Base-by-base conservation (phyloP, 2,113 vertebrate species). In the Dicrurus megarhynchus region DNA sequence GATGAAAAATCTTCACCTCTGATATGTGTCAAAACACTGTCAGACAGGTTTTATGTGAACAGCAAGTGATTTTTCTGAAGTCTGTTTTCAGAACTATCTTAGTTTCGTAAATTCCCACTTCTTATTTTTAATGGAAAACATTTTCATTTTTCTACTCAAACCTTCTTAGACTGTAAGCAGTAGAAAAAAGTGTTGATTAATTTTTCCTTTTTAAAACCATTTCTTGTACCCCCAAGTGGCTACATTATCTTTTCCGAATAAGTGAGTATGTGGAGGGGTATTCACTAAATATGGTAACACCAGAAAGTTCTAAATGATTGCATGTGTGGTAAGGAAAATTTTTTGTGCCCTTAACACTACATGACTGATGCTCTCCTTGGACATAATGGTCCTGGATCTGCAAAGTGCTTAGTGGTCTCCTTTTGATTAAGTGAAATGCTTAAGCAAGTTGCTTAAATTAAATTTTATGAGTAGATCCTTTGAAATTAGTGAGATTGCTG, bases 21-120 rank as follows among this genome's bases (percentile, higher is more conserved):
- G 85, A 71, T 93, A 85, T 46, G n/a, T 96, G 95, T 95, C 96
- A 97, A 97, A 97, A 97, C 82, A 93, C 88, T 94, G 94, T 95
- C 96, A 95, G 96, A 93, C 92, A 68, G 70, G 37, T 90, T 96
- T 88, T 91, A 50, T 91, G 59, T 90, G 93, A 95, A 85, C n/a
- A 87, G 89, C 68, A 84, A 95, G 87, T 89, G 77, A 91, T 92
- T 97, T 92, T 94, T 90, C 68, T 93, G 65, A 89, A 92, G 89
- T 92, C 60, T 95, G 77, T 91, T 87, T 96, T 84, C 89, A 91
- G 94, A 91, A 52, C 69, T 81, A 37, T 77, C 75, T 87, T 95
- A 52, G 52, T 56, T 95, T 87, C 41, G 65, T 91, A 84, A 95
- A 89, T 95, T 93, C 75, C 32, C 61, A 65, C 57, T 79, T 96